These are phyloP conservation scores for Cyanoderma ruficeps DNA, from an alignment of 2,113 vertebrate genomes.

Conservation along the genomic window DNA sequence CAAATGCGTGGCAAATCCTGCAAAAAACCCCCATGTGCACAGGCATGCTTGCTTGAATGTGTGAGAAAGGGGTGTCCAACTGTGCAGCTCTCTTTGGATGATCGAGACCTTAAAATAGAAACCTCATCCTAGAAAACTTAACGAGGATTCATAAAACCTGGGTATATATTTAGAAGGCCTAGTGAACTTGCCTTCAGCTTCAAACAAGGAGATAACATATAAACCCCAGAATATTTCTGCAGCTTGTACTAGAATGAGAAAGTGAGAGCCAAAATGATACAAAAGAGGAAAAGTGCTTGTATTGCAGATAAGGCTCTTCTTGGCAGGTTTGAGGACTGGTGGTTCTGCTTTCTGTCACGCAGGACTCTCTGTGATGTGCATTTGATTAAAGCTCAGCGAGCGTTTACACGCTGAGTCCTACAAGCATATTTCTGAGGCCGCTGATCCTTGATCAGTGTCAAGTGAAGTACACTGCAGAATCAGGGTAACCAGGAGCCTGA, in stretches of 20 bases:
- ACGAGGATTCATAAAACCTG: neutral
- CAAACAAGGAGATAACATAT: neutral
- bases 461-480: neutral
- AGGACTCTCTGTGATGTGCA: conserved; percentile 16
- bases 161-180: conserved; percentile 17
- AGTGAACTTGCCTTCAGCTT: neutral
- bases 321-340: conserved; percentile 16
- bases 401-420: neutral
- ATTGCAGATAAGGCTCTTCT: neutral
- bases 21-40: neutral
- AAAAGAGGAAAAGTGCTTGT: neutral
- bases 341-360: conserved; percentile 52
- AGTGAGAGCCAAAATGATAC: neutral
- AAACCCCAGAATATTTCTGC: neutral
- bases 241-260: neutral
- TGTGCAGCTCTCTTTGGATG: neutral
- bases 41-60: neutral
- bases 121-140: conserved; percentile 4
- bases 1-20: neutral
- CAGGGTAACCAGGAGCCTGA: neutral
- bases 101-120: conserved; percentile 5
- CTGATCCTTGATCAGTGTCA: neutral
- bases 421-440: neutral
- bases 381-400: conserved; percentile 32
- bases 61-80: neutral